Conservation (phyloP, 1,140 invertebrate species). For the Pomacea maculata region DNA sequence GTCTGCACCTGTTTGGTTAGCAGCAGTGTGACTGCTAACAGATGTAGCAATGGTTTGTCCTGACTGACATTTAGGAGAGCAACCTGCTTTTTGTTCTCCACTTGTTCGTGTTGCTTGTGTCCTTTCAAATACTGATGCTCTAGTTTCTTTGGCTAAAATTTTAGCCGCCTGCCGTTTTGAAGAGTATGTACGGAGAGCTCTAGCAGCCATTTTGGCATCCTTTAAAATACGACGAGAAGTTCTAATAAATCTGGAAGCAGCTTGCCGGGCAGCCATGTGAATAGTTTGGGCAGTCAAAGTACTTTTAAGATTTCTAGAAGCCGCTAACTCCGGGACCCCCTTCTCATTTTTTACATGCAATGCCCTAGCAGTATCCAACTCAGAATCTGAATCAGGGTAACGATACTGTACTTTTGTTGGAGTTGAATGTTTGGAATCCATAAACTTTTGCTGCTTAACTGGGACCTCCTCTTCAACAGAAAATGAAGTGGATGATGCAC, state of each 20-base stretch:
- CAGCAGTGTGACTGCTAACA: too few relatives aligned
- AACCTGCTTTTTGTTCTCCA: too few relatives aligned
- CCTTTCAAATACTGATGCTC: too few relatives aligned
- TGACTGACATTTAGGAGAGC: too few relatives aligned
- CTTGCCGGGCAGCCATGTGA: constrained; percentile 5
- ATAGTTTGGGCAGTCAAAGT: constrained; percentile 9
- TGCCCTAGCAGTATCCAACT: not conserved
- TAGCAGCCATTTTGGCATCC: constrained; percentile 15
- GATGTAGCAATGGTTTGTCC: too few relatives aligned
- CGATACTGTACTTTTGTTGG: constrained; percentile 2
- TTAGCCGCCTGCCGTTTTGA: too few relatives aligned
- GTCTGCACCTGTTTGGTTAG: too few relatives aligned
- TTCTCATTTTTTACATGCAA: not conserved
- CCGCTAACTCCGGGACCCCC: not conserved
- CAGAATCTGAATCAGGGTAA: constrained; percentile 13
- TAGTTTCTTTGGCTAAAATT: too few relatives aligned
- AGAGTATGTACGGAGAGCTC: not conserved
- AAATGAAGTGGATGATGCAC: too few relatives aligned
- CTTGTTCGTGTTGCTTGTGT: too few relatives aligned
- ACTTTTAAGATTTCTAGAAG: not conserved
- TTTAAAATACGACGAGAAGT: constrained; percentile 14
- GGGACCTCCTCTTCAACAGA: too few relatives aligned
- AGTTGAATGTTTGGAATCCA: not conserved
- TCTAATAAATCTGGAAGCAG: constrained; percentile 17
- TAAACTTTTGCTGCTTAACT: too few relatives aligned